Conservation (phyloP, 2,797 vertebrate species). For the Danionella dracula region DNA sequence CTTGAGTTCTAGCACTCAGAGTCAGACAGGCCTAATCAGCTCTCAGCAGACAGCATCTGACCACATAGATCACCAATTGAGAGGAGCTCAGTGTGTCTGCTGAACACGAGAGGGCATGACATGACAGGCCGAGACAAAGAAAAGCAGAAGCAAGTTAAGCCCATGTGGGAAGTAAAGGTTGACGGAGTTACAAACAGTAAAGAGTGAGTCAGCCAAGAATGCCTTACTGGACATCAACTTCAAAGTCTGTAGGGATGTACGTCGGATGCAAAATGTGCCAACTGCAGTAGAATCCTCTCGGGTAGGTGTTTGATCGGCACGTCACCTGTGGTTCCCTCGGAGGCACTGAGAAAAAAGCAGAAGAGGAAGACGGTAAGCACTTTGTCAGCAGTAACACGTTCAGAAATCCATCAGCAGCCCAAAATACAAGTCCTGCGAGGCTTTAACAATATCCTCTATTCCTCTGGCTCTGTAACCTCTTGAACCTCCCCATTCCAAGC, state of each 20-base stretch:
- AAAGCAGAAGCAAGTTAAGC: constrained; percentile 7
- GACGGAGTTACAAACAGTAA: neutral
- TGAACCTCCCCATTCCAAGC: constrained; percentile 25
- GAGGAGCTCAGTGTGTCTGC: constrained; percentile 4
- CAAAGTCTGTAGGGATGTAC: constrained; percentile 86
- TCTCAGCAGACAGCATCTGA: constrained; percentile 29
- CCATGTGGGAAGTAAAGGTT: neutral
- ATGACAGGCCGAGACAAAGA: constrained; percentile 24
- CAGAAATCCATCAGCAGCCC: constrained; percentile 25
- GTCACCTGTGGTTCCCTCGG: constrained; percentile 82
- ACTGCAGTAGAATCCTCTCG: constrained; percentile 96
- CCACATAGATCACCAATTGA: constrained; percentile 37
- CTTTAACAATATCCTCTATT: constrained; percentile 10
- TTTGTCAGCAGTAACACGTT: constrained; percentile 26
- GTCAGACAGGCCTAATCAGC: constrained; percentile 44
- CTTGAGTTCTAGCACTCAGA: constrained; percentile 22
- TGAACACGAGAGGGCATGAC: constrained; percentile 11
- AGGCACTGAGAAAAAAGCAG: constrained; percentile 61
- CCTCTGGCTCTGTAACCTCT: constrained; percentile 11
- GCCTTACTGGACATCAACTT: constrained; percentile 91
- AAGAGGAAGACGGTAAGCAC: constrained; percentile 22
- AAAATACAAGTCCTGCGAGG: constrained; percentile 16
- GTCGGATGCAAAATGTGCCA: constrained; percentile 87
- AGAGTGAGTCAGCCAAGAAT: neutral
- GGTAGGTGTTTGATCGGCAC: constrained; percentile 95